These are phyloP conservation scores for Eupithecia vulgata DNA, from an alignment of 2,888 invertebrate genomes.

Conservation along the genomic window DNA sequence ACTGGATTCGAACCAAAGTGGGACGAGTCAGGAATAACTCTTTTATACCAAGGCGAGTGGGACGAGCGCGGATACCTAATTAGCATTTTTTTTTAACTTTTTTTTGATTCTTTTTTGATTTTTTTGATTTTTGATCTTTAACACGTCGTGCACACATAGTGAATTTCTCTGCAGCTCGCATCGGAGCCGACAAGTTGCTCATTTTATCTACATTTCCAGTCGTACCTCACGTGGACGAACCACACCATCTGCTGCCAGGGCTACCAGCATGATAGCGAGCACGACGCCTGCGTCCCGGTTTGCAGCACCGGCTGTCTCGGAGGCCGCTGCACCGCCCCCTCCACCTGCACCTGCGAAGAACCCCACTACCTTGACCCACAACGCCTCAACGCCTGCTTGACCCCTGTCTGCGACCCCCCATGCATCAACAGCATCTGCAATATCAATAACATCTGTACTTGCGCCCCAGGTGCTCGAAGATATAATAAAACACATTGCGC, in stretches of 20 bases:
- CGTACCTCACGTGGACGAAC: slow-evolving; percentile 54
- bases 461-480: slow-evolving; percentile 53
- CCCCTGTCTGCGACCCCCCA: slow-evolving; percentile 59
- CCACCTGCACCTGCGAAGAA: slow-evolving; percentile 65
- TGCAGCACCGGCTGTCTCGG: slow-evolving; percentile 78
- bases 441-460: slow-evolving; percentile 65
- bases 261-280: slow-evolving; percentile 63
- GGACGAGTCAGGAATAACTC: too few species aligned
- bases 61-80: too few species aligned
- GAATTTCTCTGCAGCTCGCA: not conserved
- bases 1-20: too few species aligned
- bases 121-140: too few species aligned
- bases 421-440: slow-evolving; percentile 68
- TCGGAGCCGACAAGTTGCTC: not conserved
- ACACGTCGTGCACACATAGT: not conserved
- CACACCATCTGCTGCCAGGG: slow-evolving; percentile 73
- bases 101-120: too few species aligned
- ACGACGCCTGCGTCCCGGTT: slow-evolving; percentile 71
- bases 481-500: slow-evolving; percentile 65
- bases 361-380: slow-evolving; percentile 61
- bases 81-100: too few species aligned
- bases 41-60: too few species aligned
- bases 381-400: slow-evolving; percentile 63
- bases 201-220: slow-evolving; percentile 55
- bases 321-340: slow-evolving; percentile 73